These are phyloP conservation scores for Castor canadensis DNA, from an alignment of 2,113 vertebrate genomes.

Conservation along the genomic window DNA sequence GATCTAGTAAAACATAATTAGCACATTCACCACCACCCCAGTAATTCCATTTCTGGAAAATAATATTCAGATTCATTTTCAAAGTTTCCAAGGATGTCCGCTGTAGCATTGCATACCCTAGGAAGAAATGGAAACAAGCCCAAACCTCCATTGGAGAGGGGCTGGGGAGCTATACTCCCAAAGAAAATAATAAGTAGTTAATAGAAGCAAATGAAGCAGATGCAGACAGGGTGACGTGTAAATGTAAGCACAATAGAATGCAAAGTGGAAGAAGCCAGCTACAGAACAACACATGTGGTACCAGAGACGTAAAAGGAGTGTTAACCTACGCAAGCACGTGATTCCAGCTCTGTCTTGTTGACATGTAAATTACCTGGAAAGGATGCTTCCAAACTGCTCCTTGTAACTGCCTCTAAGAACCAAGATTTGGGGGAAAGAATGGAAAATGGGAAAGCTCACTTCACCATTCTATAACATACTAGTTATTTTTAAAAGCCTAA, in stretches of 20 bases:
- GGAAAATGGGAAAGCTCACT: neutral
- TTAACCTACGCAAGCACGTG: neutral
- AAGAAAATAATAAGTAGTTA: neutral
- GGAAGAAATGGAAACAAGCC: neutral
- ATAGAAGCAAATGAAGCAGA: neutral
- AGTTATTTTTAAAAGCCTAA: neutral
- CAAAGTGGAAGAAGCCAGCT: neutral
- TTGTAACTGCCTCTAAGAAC: neutral
- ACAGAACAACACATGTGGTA: neutral
- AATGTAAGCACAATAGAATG: neutral
- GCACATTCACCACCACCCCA: neutral
- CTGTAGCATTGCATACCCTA: neutral
- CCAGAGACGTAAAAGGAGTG: neutral
- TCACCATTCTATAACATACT: neutral
- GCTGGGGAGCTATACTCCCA: neutral
- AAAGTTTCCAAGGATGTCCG: neutral
- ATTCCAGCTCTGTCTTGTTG: neutral
- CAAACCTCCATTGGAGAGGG: neutral
- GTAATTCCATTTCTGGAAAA: slow-evolving; percentile 14
- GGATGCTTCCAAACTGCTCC: neutral
- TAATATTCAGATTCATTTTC: neutral
- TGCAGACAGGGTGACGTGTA: neutral
- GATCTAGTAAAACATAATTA: neutral
- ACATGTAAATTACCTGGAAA: neutral
- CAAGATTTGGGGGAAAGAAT: neutral